phyloP scores from a whole-genome alignment of 2,113 vertebrate species.

The Nyctibius bracteatus region DNA sequence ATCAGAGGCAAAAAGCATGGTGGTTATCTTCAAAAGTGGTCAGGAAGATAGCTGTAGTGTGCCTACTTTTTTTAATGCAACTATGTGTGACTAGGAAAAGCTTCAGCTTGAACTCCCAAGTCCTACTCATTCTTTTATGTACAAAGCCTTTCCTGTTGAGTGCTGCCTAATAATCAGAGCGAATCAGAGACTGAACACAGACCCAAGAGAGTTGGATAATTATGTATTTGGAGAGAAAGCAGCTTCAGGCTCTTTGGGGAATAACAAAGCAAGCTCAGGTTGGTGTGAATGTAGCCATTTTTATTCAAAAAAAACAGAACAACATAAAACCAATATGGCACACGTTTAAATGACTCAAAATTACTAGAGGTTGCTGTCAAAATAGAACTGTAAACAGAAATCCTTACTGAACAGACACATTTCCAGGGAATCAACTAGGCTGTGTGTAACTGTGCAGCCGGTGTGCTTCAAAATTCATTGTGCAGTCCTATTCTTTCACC shows the following conservation, averaged over 20 bases:
- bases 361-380: not conserved
- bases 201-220: not conserved
- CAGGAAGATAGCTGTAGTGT: not conserved
- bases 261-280: not conserved
- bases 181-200: not conserved
- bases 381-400: not conserved
- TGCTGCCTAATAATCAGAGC: not conserved
- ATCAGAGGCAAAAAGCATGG: not conserved
- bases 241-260: not conserved
- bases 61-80: not conserved
- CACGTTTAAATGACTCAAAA: not conserved
- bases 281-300: not conserved
- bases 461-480: not conserved
- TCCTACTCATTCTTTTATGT: not conserved
- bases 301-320: not conserved
- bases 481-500: not conserved
- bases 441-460: fast-evolving
- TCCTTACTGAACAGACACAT: not conserved
- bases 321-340: not conserved
- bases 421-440: not conserved
- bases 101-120: not conserved
- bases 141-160: not conserved
- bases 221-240: not conserved
- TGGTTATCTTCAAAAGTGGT: not conserved
- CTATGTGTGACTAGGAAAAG: not conserved